Conservation (phyloP, 1,140 invertebrate genomes). For the Macrotrachela quadricornifera region DNA sequence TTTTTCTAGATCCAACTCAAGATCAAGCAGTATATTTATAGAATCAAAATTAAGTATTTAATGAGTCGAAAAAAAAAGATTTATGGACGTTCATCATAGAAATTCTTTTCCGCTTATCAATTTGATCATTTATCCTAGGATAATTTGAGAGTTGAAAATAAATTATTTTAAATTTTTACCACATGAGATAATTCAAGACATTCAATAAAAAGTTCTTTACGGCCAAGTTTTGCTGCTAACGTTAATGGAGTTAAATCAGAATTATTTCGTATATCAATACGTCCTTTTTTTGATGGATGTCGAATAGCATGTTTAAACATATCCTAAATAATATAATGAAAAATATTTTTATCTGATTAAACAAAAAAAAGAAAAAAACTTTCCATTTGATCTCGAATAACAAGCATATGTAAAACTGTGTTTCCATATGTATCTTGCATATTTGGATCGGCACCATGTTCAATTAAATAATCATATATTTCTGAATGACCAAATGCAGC, state of each 20-base stretch:
- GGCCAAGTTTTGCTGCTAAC: constrained; percentile 75
- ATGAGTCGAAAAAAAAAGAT: too few relatives aligned
- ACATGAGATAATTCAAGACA: constrained; percentile 84
- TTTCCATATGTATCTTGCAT: constrained; percentile 48
- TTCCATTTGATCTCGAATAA: constrained; percentile 81
- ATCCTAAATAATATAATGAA: constrained; percentile 40
- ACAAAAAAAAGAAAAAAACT: constrained; percentile 10
- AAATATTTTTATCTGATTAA: not conserved
- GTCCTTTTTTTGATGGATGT: constrained; percentile 72
- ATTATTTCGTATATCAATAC: constrained; percentile 47
- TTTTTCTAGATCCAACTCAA: too few relatives aligned
- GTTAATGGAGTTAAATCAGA: constrained; percentile 78
- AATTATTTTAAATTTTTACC: constrained; percentile 14
- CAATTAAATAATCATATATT: constrained; percentile 82
- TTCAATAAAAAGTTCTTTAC: constrained; percentile 82
- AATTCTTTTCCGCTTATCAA: too few relatives aligned
- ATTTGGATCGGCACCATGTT: constrained; percentile 73
- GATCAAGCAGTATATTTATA: too few relatives aligned
- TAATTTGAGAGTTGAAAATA: too few relatives aligned
- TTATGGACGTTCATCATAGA: too few relatives aligned
- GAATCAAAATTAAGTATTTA: too few relatives aligned
- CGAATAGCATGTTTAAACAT: constrained; percentile 92
- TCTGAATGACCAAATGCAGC: constrained; percentile 85
- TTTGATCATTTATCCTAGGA: too few relatives aligned
- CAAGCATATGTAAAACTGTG: constrained; percentile 92